A percentile compares a stretch with the other conserved stretches of the same genome.
phyloP scores from a whole-genome alignment of 2,113 vertebrate species.

The Alaudala cheleensis region DNA sequence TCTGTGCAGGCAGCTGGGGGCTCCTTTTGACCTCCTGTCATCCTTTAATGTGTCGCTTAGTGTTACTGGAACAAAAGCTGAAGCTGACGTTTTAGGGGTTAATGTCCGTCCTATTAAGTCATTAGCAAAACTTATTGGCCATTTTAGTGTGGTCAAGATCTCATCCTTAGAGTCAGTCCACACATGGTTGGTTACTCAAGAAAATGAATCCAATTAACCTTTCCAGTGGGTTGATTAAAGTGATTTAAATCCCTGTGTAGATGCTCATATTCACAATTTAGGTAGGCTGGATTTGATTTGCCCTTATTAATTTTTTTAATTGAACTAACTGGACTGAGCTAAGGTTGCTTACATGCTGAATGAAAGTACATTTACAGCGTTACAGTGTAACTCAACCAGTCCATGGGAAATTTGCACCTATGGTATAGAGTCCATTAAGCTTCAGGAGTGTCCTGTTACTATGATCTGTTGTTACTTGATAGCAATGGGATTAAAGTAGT shows the following conservation, averaged over 20 bases:
- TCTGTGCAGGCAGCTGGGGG: neutral
- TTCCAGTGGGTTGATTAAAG: constrained; percentile 1
- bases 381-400: neutral
- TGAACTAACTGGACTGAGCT: neutral
- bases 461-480: neutral
- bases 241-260: neutral
- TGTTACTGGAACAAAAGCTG: neutral
- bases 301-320: neutral
- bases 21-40: neutral
- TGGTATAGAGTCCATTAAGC: neutral
- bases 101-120: neutral
- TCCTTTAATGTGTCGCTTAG: neutral
- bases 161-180: neutral
- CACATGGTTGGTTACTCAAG: neutral
- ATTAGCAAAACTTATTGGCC: neutral
- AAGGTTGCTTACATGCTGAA: neutral
- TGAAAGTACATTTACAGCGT: neutral
- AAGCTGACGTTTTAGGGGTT: neutral
- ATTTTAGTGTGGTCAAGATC: neutral
- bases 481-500: neutral
- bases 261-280: neutral
- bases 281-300: neutral
- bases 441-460: neutral
- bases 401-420: neutral
- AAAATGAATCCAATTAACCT: constrained; percentile 44